A percentile compares a stretch with the other conserved stretches of the same genome.
Evolutionary conservation across 1,140 invertebrate genomes (phyloP).

Genomic region (Caenorhabditis brenneri): DNA sequence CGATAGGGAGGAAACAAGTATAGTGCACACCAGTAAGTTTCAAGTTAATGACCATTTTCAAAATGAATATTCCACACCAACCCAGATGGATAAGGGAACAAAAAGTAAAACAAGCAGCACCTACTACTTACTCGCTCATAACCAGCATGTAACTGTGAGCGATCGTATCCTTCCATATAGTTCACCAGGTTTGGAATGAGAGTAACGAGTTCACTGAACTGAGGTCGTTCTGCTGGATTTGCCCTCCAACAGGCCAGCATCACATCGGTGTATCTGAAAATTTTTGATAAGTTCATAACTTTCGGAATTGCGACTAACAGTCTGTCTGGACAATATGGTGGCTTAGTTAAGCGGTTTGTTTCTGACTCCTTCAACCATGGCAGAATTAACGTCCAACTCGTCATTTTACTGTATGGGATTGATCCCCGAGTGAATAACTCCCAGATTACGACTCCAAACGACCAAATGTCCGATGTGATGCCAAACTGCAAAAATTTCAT

Average conservation of each 20-base stretch:
- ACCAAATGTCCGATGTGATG: conserved; percentile 49
- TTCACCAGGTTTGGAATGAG: conserved; percentile 1
- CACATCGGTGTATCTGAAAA: conserved; percentile 32
- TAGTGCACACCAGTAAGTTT: too few relatives aligned
- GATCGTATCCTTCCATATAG: conserved; percentile 41
- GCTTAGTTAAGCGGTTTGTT: background rate
- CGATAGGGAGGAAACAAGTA: too few relatives aligned
- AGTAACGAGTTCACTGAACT: conserved; percentile 27
- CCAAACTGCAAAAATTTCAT: conserved; percentile 47
- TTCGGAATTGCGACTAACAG: background rate
- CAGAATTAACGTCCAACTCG: background rate
- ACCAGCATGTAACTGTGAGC: conserved; percentile 44
- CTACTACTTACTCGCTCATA: conserved; percentile 51
- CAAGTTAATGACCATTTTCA: too few relatives aligned
- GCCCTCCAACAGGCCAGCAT: conserved; percentile 44
- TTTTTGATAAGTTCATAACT: too few relatives aligned
- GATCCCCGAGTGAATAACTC: conserved; percentile 59
- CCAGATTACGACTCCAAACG: conserved; percentile 58
- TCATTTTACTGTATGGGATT: conserved; percentile 48
- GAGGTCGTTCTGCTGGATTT: conserved; percentile 34
- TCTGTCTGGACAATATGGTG: conserved; percentile 41
- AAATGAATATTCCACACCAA: background rate
- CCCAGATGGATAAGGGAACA: background rate
- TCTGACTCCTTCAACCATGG: conserved; percentile 6
- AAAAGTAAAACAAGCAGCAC: conserved; percentile 28